A percentile compares a stretch with the other conserved stretches of the same genome.
These are phyloP conservation scores for Gila robusta DNA, from an alignment of 2,797 vertebrate species.

Conservation along the genomic window DNA sequence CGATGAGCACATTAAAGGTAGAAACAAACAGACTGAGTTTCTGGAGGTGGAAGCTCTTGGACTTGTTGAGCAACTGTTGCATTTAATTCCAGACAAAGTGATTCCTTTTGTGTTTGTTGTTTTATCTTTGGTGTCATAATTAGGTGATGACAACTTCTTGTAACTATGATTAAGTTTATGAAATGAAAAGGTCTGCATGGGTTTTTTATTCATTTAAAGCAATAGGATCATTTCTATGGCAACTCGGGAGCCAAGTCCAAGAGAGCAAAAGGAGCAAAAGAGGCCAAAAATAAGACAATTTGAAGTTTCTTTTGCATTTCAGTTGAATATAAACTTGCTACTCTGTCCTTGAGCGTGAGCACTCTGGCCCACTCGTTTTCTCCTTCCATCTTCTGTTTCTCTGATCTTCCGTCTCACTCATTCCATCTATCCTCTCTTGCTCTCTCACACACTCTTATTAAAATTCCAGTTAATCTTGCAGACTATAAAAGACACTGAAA, in stretches of 20 bases:
- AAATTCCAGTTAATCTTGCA: constrained; percentile 49
- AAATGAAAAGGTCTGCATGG: constrained; percentile 26
- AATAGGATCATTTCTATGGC: constrained; percentile 52
- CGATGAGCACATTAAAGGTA: constrained; percentile 30
- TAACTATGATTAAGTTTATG: constrained; percentile 8
- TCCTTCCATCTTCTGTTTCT: constrained; percentile 1
- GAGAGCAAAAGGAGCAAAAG: constrained; percentile 34
- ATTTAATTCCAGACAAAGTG: constrained; percentile 47
- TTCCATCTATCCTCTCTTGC: constrained; percentile 31
- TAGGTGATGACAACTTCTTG: constrained; percentile 13
- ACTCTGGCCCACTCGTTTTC: constrained; percentile 19
- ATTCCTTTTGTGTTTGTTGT: constrained; percentile 30
- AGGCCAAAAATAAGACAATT: constrained; percentile 53
- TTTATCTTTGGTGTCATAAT: constrained; percentile 8
- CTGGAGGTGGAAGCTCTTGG: background rate
- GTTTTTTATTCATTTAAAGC: constrained; percentile 13
- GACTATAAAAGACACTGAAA: constrained; percentile 22
- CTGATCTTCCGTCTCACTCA: constrained; percentile 34
- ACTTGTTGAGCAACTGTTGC: constrained; percentile 56
- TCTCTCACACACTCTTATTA: constrained; percentile 41
- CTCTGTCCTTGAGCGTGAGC: constrained; percentile 1
- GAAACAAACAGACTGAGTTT: constrained; percentile 4
- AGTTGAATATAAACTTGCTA: constrained; percentile 54
- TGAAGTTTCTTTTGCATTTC: constrained; percentile 53
- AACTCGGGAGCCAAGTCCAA: constrained; percentile 47